Percentiles rank a stretch among this genome's conserved stretches.
Conservation (phyloP, 2,113 vertebrate species). For the Mastomys coucha region DNA sequence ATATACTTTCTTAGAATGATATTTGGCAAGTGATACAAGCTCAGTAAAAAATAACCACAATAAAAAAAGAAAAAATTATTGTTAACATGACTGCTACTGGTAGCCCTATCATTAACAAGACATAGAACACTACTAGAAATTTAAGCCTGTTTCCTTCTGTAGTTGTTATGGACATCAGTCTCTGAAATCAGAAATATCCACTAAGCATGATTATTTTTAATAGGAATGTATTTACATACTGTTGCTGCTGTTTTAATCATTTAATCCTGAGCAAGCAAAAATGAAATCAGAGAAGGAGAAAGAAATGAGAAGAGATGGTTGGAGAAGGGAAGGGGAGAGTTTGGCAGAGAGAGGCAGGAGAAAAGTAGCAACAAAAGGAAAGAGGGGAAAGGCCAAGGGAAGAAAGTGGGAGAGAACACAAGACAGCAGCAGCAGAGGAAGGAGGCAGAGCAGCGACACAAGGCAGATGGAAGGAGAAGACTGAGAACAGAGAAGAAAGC, state of each 20-base stretch:
- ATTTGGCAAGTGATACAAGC: slow-evolving; percentile 29
- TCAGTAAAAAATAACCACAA: not conserved
- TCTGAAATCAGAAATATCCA: slow-evolving; percentile 43
- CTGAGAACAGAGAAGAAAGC: not conserved
- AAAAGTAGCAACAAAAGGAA: not conserved
- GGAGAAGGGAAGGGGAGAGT: not conserved
- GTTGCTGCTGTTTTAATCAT: slow-evolving; percentile 7
- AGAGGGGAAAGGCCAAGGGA: not conserved
- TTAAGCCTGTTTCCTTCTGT: not conserved
- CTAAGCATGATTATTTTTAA: slow-evolving; percentile 16
- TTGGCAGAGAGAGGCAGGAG: not conserved
- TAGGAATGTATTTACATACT: not conserved
- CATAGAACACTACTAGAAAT: not conserved
- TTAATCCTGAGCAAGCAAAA: not conserved
- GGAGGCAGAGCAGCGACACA: not conserved
- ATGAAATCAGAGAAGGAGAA: not conserved
- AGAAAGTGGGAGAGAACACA: not conserved
- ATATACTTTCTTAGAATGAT: not conserved
- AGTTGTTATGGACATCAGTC: not conserved
- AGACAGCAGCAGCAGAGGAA: not conserved
- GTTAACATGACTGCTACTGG: not conserved
- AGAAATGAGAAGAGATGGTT: not conserved
- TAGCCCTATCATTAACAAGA: not conserved
- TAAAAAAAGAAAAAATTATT: not conserved
- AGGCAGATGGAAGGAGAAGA: not conserved